phyloP scores from a whole-genome alignment of 2,113 vertebrate genomes.

The Axis porcinus region DNA sequence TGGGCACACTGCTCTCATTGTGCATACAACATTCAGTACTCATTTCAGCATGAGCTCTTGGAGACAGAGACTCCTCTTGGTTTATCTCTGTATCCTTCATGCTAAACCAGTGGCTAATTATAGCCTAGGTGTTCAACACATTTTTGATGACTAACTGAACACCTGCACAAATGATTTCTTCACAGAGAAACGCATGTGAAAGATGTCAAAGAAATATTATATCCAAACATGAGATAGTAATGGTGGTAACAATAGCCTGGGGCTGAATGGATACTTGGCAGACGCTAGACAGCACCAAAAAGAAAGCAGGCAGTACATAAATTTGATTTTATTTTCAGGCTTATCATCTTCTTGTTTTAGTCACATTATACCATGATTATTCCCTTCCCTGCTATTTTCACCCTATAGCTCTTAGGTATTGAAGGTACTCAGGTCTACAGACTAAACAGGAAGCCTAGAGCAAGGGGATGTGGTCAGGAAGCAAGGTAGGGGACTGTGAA shows the following conservation, averaged over 20 bases:
- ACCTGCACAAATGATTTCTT: not conserved
- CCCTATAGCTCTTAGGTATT: not conserved
- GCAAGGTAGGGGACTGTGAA: not conserved
- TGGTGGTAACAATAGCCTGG: not conserved
- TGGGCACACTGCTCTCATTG: fast-evolving
- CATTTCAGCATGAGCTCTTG: not conserved
- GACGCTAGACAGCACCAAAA: not conserved
- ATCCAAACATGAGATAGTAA: not conserved
- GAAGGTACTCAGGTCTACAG: not conserved
- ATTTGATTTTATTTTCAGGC: not conserved
- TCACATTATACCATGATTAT: not conserved
- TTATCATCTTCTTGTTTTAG: not conserved
- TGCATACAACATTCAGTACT: not conserved
- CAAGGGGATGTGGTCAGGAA: not conserved
- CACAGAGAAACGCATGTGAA: not conserved
- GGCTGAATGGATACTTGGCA: not conserved
- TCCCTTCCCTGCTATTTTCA: not conserved
- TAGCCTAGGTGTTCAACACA: not conserved
- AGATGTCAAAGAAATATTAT: not conserved
- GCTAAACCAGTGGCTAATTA: not conserved
- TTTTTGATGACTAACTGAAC: not conserved
- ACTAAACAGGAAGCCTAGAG: not conserved
- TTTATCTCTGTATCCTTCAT: not conserved
- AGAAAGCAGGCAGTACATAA: not conserved
- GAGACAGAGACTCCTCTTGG: not conserved